These are phyloP conservation scores for Aspidiotus destructor DNA, from an alignment of 2,888 invertebrate genomes.

Conservation along the genomic window DNA sequence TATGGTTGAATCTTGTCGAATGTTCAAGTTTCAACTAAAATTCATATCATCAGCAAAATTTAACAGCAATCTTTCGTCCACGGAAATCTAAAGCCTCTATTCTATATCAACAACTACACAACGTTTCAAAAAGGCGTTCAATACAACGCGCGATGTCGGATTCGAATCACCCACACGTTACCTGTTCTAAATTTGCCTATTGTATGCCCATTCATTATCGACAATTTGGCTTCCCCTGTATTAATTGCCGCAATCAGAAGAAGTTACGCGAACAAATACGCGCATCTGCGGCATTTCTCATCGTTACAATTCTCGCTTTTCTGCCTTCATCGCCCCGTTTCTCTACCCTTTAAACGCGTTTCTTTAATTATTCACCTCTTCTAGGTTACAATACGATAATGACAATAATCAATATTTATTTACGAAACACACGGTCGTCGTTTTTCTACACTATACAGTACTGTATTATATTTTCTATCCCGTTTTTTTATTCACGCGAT, in stretches of 20 bases:
- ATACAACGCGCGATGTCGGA: no score
- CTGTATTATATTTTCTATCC: background rate
- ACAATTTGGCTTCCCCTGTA: conserved; percentile 19
- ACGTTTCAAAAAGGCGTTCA: no score
- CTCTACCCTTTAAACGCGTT: conserved; percentile 31
- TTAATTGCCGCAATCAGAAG: conserved; percentile 31
- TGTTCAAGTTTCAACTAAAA: no score
- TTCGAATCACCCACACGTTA: no score
- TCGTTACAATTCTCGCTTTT: conserved; percentile 21
- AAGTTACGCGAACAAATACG: conserved; percentile 23
- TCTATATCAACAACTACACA: no score
- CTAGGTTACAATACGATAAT: conserved; percentile 30
- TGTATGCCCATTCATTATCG: background rate
- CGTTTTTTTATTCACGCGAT: background rate
- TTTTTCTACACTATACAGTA: background rate
- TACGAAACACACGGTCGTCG: conserved; percentile 8
- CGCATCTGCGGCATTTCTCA: conserved; percentile 27
- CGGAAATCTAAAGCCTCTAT: no score
- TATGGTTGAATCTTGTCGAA: no score
- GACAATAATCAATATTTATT: conserved; percentile 32
- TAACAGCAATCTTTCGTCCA: no score
- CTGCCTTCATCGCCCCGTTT: conserved; percentile 30
- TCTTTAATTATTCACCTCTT: conserved; percentile 30
- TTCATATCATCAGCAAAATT: no score
- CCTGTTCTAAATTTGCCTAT: no score